Base-by-base conservation (phyloP, 2,888 invertebrate genomes). In the Apomyelois bistriatella region DNA sequence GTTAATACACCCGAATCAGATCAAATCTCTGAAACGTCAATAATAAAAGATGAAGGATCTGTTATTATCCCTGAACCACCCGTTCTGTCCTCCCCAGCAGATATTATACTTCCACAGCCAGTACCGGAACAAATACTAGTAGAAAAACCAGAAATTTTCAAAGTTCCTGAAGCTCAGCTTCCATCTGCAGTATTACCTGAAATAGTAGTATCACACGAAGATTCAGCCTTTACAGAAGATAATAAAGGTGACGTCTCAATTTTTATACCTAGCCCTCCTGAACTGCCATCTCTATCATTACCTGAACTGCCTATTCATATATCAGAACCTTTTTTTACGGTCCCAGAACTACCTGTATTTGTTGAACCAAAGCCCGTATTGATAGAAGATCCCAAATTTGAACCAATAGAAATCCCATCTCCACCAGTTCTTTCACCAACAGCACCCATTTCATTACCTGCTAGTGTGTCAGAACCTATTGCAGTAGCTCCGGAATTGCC, bases 221-320 rank as follows among this genome's bases (percentile, higher is more conserved):
- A 22, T 22, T 22, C 22, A 5, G 5, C 5, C 5, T 5, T 22
- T 3, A 22, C 5, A 22, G 22, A 22, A 22, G 22, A 22, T 3
- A 22, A 22, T 22, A 22, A 22, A 22, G 3, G 3, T 22, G 2
- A 3, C 2, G 22, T 3, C 22, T 5, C 22, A 22, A 22, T 22
- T 2, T 2, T 5, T 22, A 22, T 22, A 22, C 22, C 22, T 22
- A 22, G 22, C 22, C 22, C 22, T 22, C 22, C 22, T 22, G 22
- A 22, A 22, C 60, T 59, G 8, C 47, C 54, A 15, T 54, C 58
- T 3, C 63, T 61, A 10, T 35, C 53, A 4, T 47, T 64, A n/a
- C 60, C 62, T 1, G 38, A 38, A 13, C 13, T 41, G 2, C 8
- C 5, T 41, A 17, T 17, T 17, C 10, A 5, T 8, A 10, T 22